A percentile compares a stretch with the other conserved stretches of the same genome.
Evolutionary conservation across 2,797 vertebrate species (phyloP).

Genomic region (Enteromius treurensis): DNA sequence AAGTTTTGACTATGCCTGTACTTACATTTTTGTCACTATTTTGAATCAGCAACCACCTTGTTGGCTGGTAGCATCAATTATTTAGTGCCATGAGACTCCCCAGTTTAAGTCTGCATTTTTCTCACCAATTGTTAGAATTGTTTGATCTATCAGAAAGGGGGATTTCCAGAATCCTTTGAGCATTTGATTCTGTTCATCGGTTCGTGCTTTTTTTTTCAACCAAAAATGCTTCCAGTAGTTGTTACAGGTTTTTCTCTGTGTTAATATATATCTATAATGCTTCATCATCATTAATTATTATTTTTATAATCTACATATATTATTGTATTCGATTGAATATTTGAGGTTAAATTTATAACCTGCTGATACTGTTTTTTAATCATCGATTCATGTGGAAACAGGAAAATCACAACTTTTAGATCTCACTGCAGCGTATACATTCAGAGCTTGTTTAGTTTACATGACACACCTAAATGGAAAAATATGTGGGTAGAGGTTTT

Average conservation of each 20-base stretch:
- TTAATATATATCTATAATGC: not conserved
- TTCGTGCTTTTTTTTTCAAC: not conserved
- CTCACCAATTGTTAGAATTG: not conserved
- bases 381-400: not conserved
- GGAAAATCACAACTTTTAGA: conserved; percentile 28
- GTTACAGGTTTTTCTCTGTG: not conserved
- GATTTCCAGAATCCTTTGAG: not conserved
- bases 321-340: not conserved
- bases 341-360: not conserved
- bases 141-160: not conserved
- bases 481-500: not conserved
- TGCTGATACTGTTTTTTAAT: not conserved
- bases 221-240: conserved; percentile 24
- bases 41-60: not conserved
- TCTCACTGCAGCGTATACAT: not conserved
- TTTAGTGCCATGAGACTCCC: not conserved
- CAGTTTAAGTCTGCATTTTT: conserved; percentile 4
- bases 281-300: not conserved
- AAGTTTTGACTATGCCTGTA: not conserved
- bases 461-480: not conserved
- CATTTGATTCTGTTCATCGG: not conserved
- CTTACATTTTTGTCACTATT: not conserved
- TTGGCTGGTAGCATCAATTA: not conserved
- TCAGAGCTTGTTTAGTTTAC: not conserved
- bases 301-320: not conserved